These are phyloP conservation scores for Pseudochirops corinnae DNA, from an alignment of 2,797 vertebrate genomes.

Conservation along the genomic window DNA sequence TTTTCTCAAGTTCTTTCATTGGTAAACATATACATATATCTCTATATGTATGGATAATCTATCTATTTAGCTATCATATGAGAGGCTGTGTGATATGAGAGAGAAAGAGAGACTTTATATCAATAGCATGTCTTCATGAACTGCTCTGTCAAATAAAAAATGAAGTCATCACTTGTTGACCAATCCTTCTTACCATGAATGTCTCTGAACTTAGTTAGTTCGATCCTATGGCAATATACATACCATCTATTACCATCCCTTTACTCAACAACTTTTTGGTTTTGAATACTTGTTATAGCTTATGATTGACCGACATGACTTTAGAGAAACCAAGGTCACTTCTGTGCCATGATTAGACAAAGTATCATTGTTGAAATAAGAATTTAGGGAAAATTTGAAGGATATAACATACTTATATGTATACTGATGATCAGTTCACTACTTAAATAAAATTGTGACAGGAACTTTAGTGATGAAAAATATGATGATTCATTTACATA, in stretches of 20 bases:
- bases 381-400: not conserved
- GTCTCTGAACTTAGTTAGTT: not conserved
- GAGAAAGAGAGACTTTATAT: no score
- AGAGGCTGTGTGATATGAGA: no score
- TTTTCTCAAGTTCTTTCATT: no score
- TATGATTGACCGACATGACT: not conserved
- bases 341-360: not conserved
- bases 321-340: not conserved
- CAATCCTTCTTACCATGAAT: not conserved
- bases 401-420: not conserved
- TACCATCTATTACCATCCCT: not conserved
- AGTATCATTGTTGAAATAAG: not conserved
- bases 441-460: slow-evolving; percentile 63
- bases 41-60: no score
- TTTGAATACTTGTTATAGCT: not conserved
- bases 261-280: not conserved
- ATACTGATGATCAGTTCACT: slow-evolving; percentile 53
- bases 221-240: not conserved
- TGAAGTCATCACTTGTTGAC: no score
- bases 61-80: no score
- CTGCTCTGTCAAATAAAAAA: not conserved
- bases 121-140: not conserved
- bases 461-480: slow-evolving; percentile 57
- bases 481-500: slow-evolving; percentile 53
- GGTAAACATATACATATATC: no score